Conservation (phyloP, 2,797 vertebrate genomes). For the Gila robusta region DNA sequence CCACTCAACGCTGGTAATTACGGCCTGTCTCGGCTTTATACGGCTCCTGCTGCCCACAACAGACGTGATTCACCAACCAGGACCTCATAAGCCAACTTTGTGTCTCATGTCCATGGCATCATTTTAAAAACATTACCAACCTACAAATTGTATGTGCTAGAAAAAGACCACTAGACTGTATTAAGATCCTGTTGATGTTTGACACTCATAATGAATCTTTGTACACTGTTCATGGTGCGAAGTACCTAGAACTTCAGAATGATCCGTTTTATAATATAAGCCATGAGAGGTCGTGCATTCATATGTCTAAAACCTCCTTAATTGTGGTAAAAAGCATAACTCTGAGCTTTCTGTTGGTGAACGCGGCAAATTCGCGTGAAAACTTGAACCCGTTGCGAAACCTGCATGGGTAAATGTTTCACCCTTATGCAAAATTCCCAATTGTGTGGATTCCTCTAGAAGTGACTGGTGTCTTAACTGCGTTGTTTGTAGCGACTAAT, state of each 20-base stretch:
- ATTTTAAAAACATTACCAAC: neutral
- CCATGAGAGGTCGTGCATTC: neutral
- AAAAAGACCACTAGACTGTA: neutral
- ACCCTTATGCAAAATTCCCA: too few species aligned
- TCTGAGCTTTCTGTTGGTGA: neutral
- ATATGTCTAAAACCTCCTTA: neutral
- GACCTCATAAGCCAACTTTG: constrained; percentile 27
- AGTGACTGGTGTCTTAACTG: neutral
- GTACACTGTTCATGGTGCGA: neutral
- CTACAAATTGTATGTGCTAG: neutral
- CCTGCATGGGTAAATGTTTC: neutral
- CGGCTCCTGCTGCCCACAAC: constrained; percentile 43
- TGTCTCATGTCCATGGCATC: neutral
- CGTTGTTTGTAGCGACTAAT: neutral
- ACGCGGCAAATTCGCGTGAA: neutral
- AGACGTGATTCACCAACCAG: constrained; percentile 38
- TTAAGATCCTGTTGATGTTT: constrained; percentile 11
- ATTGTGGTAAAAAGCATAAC: neutral
- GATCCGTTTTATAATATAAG: neutral
- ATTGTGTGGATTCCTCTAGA: neutral
- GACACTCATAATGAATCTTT: neutral
- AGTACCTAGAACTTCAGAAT: neutral
- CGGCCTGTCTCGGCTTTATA: constrained; percentile 27
- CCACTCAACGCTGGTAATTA: constrained; percentile 49
- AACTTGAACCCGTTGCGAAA: neutral